These are phyloP conservation scores for Poecile atricapillus DNA, from an alignment of 2,113 vertebrate species.

Conservation along the genomic window DNA sequence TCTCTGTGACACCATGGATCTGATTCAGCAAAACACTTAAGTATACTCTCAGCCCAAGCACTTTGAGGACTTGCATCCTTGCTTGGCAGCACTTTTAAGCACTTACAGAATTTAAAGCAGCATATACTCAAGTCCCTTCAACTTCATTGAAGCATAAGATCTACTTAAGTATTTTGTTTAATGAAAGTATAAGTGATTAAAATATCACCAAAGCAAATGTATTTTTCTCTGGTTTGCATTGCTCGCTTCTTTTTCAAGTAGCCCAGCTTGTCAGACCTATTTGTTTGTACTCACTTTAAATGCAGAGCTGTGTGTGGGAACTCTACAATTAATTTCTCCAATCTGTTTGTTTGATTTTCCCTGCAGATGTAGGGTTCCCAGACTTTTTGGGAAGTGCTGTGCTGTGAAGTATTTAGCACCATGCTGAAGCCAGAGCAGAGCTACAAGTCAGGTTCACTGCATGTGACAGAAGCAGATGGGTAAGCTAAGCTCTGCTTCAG, in stretches of 20 bases:
- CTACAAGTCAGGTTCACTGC: background rate
- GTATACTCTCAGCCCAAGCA: background rate
- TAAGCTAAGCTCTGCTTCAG: background rate
- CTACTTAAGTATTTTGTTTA: slow-evolving; percentile 27
- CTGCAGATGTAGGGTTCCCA: background rate
- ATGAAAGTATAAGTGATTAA: background rate
- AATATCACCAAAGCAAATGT: background rate
- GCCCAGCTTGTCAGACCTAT: background rate
- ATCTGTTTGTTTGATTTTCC: slow-evolving; percentile 9
- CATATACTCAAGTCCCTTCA: background rate
- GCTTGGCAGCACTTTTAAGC: background rate
- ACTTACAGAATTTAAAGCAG: slow-evolving; percentile 30
- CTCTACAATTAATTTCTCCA: background rate
- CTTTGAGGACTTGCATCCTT: background rate
- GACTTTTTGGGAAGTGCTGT: background rate
- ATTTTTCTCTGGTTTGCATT: background rate
- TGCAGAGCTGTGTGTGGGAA: background rate
- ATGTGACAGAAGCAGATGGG: background rate
- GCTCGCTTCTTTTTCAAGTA: background rate
- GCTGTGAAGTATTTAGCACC: background rate
- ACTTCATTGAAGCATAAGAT: background rate
- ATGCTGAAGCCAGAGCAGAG: background rate
- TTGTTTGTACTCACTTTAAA: slow-evolving; percentile 8
- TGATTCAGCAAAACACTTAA: slow-evolving; percentile 31
- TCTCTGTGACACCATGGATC: background rate